Base-by-base conservation (phyloP, 2,797 vertebrate genomes). In the Paedocypris micromegethes region DNA sequence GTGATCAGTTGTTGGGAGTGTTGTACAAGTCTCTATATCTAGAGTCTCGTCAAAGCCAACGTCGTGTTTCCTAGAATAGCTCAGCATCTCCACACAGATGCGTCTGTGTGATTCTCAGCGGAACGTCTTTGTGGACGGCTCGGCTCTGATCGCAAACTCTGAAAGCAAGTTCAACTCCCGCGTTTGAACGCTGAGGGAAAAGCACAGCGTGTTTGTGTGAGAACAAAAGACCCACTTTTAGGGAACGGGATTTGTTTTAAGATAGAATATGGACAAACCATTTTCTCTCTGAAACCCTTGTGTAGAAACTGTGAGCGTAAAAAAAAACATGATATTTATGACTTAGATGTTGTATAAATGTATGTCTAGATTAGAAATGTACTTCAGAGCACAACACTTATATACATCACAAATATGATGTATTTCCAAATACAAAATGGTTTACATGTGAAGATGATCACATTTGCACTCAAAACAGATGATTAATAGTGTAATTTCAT, bases 101-200 rank as follows among this genome's bases (percentile, higher is more conserved):
- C 5, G 75, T 46, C 68, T 53, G 70, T 73, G 74, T 67, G 23
- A 23, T 23, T 23, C 23, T 23, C 23, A 23, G 23, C 23, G 23
- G 23, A 23, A 23, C 23, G 23, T 56, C 72, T 81, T 79, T 81
- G 76, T 76, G 68, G 71, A 76, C 42, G 70, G 9, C 72, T 41
- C 61, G 66, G n/a, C 65, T 68, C 1, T 41, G 76, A 78, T 66
- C 52, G 71, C 48, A 6, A 54, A 75, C 44, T 71, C 69, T 41
- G 64, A 54, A 61, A 41, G 56, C 67, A 76, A 58, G 69, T 75
- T 75, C 3, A 50, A 59, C 51, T 63, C 51, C 7, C 55, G 41
- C 9, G 72, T 47, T 9, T 9, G 50, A 3, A 55, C 56, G 52
- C n/a, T 48, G 45, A 71, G 48, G 50, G 59, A 47, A 59, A 55